Base-by-base conservation (phyloP, 2,888 invertebrate genomes). In the Tribolium freemani region DNA sequence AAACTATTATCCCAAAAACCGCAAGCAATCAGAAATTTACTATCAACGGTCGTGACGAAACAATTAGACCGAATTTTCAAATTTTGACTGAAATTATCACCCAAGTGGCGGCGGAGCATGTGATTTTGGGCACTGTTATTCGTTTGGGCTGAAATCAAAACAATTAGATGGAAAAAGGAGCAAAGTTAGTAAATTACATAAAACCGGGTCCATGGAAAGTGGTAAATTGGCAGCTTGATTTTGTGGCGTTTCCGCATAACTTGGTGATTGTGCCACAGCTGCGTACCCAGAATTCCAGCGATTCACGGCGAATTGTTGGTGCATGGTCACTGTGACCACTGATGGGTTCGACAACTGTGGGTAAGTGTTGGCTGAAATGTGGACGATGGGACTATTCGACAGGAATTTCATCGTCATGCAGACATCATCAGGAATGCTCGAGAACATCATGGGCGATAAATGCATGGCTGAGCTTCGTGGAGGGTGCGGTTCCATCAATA, bases 1-100 rank as follows among this genome's bases (percentile, higher is more conserved):
- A 99, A 99, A 87, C 98, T 98, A 88, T 99, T 99, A 87, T 99
- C 99, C 96, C 99, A 99, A 88, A 99, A 99, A 64, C 99, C 99
- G 84, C 98, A 97, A 0, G 99, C 98, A 77, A 99, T 95, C 78
- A 99, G 91, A 88, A 97, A 98, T 76, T 96, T 91, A 83, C 97
- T 97, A 88, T 99, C 99, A 1, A 99, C 98, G 0, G 99, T 99
- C 21, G 98, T 98, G 26, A 99, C 96, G 88, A 99, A 99, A 86
- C 98, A 98, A 87, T 96, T 96, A 81, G 95, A 94, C 74, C 95
- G 92, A 80, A 98, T 96, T 84, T 94, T 94, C 77, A 99, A 89
- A 84, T 98, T 95, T 87, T 99, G 98, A 83, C 98, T 98, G 89
- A 99, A 99, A 88, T 98, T 97, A 87, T 99, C 98, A 60, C 99